phyloP scores from a whole-genome alignment of 1,140 invertebrate genomes.

The Bemisia tabaci region DNA sequence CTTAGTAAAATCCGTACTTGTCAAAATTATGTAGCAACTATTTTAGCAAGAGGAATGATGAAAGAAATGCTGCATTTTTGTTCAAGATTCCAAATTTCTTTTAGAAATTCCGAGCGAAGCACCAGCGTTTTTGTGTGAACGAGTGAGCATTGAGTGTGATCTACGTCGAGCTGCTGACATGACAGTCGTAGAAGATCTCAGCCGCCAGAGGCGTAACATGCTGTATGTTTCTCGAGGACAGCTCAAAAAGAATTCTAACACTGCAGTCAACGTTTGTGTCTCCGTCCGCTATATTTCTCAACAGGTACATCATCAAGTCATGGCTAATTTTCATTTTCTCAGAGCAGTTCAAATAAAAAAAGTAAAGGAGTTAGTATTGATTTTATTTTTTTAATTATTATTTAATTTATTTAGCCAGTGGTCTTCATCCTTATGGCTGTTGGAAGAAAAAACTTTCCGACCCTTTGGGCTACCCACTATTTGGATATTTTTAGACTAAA shows the following conservation, averaged over 20 bases:
- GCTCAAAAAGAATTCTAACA: constrained; percentile 77
- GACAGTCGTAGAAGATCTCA: constrained; percentile 68
- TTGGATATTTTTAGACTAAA: no score
- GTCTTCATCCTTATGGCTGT: no score
- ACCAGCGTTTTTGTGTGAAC: constrained; percentile 83
- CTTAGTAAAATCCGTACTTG: no score
- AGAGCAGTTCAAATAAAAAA: not conserved
- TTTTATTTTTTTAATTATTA: no score
- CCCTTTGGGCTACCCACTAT: no score
- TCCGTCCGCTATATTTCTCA: constrained; percentile 78
- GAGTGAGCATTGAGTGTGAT: constrained; percentile 74
- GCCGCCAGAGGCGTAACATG: constrained; percentile 63
- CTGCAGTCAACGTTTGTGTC: constrained; percentile 73
- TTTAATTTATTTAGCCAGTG: no score
- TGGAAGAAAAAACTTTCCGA: no score
- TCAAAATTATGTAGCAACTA: no score
- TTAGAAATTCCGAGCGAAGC: constrained; percentile 57
- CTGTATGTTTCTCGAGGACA: constrained; percentile 73
- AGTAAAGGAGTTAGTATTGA: no score
- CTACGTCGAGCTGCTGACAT: constrained; percentile 80
- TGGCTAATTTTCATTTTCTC: constrained; percentile 9
- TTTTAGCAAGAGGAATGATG: no score
- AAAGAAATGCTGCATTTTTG: no score
- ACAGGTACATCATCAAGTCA: constrained; percentile 55
- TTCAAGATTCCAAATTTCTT: constrained; percentile 15